phyloP scores from a whole-genome alignment of 2,113 vertebrate species.

The Cyanistes caeruleus region DNA sequence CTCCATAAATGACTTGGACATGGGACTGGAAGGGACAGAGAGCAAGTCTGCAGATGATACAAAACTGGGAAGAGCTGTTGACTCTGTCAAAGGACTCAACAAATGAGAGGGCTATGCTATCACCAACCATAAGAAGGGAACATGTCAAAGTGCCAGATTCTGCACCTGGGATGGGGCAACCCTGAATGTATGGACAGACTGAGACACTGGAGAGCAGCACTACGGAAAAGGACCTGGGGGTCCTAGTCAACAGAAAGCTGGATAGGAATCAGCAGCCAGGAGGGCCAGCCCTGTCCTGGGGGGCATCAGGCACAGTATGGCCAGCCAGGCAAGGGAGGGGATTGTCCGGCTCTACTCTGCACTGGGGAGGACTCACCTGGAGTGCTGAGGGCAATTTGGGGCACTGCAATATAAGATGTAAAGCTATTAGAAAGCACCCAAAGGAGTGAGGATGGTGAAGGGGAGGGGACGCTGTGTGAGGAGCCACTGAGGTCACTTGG shows the following conservation, averaged over 20 bases:
- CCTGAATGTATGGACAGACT: background rate
- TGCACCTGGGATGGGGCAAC: background rate
- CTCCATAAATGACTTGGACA: too few species aligned
- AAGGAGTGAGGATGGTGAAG: background rate
- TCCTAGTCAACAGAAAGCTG: background rate
- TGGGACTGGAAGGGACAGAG: accelerated
- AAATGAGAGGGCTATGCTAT: background rate
- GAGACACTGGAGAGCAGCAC: accelerated
- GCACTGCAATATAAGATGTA: background rate
- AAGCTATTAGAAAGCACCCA: background rate
- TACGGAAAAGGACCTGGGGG: background rate
- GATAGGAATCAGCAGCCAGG: background rate
- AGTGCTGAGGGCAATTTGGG: background rate
- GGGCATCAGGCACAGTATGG: background rate
- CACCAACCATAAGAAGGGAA: background rate
- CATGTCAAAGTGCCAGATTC: accelerated
- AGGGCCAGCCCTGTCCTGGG: background rate
- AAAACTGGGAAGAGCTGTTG: background rate
- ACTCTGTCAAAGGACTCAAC: background rate
- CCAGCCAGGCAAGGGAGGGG: background rate
- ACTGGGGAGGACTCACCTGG: accelerated
- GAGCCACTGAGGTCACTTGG: accelerated
- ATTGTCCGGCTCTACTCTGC: background rate
- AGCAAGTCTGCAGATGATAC: background rate
- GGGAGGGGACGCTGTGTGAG: accelerated